Evolutionary conservation across 2,113 vertebrate genomes (phyloP).

Genomic region (Hemiprocne comata): DNA sequence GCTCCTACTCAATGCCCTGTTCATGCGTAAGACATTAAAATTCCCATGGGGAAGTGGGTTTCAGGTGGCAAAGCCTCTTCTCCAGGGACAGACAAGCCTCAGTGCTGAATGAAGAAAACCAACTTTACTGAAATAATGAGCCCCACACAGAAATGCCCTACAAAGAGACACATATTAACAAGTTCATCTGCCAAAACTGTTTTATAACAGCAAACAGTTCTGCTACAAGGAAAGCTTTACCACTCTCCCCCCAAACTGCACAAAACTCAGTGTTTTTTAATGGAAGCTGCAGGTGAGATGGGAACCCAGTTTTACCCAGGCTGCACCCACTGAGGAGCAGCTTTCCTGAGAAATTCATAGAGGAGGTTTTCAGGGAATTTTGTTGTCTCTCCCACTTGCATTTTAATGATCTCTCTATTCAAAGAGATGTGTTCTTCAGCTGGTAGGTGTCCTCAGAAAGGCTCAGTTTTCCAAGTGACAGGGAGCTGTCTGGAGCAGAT

Average conservation of each 20-base stretch:
- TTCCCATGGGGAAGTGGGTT: neutral
- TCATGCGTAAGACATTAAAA: neutral
- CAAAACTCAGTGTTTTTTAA: neutral
- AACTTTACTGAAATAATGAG: neutral
- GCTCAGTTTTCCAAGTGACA: neutral
- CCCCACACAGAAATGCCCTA: neutral
- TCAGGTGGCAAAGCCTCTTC: neutral
- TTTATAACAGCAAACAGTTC: neutral
- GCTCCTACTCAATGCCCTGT: neutral
- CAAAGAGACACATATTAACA: neutral
- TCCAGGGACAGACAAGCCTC: neutral
- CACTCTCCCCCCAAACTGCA: neutral
- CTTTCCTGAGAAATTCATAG: neutral
- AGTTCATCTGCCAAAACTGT: neutral
- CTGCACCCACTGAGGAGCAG: neutral
- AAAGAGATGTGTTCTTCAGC: neutral
- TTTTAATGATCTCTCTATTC: neutral
- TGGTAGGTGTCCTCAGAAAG: neutral
- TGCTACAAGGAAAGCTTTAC: neutral
- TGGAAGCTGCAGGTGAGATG: neutral
- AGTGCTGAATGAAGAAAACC: neutral
- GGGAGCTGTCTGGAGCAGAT: neutral
- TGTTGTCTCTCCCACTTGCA: neutral
- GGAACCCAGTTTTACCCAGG: neutral
- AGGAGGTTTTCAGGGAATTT: neutral